Evolutionary conservation across 1,140 invertebrate genomes (phyloP), one percentile per base, ranked within the genome.

Genomic region (Lysiphlebus fabarum): DNA sequence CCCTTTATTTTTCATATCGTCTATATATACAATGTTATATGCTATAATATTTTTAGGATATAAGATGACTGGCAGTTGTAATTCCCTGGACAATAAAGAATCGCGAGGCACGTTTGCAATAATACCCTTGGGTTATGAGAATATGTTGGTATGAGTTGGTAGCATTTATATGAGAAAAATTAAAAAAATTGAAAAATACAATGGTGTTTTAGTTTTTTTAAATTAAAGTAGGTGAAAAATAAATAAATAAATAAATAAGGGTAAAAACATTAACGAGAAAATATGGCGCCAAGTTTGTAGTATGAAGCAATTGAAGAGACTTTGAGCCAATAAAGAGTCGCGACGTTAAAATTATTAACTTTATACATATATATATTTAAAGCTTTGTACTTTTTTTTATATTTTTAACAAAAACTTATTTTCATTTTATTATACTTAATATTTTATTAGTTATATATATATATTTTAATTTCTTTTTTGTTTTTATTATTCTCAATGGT

Each of bases 331-430:
- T 51, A 51, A 51, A 51, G 5, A 36, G 36, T 33, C 49, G 36
- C 49, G 49, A 51, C n/a, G 49, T 37, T 34, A 11, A 37, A 51
- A 51, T 51, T 51, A n/a, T 51, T 51, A 34, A n/a, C 11, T 51
- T 51, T 51, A 40, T 8, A 40, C 38, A 36, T 14, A 51, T 51
- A 38, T 34, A 38, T 38, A n/a, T 1, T 26, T 26, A 4, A 26
- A 1, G 17, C 17, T 26, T 26, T 26, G 17, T 26, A 26, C 2
- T 2, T 26, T 26, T 26, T 26, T 26, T 26, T 26, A 26, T 26
- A 2, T 26, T 26, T 17, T 17, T 17, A 26, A 26, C 2, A 26
- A 26, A 26, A 26, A 26, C 17, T 26, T 26, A 26, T 51, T 37
- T 37, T 36, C 38, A 37, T 37, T 12, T 14, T 33, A 37, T 37